Base-by-base conservation (phyloP, 2,113 vertebrate genomes). In the Hemichromis elongatus region DNA sequence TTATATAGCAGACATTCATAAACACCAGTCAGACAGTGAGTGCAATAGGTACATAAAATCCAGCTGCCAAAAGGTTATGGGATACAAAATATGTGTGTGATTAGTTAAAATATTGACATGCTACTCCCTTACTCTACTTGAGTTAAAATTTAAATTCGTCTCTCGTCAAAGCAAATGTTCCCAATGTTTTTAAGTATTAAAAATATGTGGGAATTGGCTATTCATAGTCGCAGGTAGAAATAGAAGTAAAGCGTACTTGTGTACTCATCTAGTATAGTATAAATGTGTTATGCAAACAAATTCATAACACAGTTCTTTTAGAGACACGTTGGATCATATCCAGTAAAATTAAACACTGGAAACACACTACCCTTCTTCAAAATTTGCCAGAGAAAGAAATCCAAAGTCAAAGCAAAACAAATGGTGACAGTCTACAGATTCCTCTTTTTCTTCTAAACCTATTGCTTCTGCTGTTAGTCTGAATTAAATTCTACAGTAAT, bases 361-460 rank as follows among this genome's bases (percentile, higher is more conserved):
- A 90, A 86, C 18, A 78, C 83, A 91, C 85, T 87, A 88, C 94
- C 91, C 89, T 92, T 90, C 87, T 95, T 95, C 93, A 93, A 81
- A 96, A 93, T 93, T 83, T 33, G 2, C 84, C 42, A 82, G 92
- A 89, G 93, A 95, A 88, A 89, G 83, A 87, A 92, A 88, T 91
- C 92, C 16, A 59, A 89, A 55, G 90, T 90, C 93, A 95, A 92
- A 86, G 84, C 26, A 91, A 85, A 86, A 92, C 93, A 91, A 92
- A 95, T 96, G 96, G 95, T 95, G 89, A 90, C 86, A 83, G 70
- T 93, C 9, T 95, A 19, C 30, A 95, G 92, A 45, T 28, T 95
- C 92, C 91, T 40, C 91, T 92, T 92, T 21, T 93, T 45, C 83
- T 78, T 83, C 82, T 91, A 93, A 96, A 94, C 92, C 89, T 61